Base-by-base conservation (phyloP, 2,888 invertebrate genomes). In the Synergus laeviventris region DNA sequence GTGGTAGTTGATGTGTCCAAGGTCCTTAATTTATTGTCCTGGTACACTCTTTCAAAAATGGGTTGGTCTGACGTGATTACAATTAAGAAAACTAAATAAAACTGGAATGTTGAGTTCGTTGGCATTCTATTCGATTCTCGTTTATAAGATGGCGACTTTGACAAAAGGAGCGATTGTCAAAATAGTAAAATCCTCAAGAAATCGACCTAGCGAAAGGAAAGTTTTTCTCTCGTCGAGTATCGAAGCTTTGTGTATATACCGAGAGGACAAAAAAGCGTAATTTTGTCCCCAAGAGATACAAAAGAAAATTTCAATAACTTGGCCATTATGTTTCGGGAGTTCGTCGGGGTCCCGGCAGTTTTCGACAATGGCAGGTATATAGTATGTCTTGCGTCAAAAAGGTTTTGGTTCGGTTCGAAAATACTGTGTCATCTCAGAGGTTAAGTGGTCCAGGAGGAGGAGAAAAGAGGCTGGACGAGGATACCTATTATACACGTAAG, bases 231-330 rank as follows among this genome's bases (percentile, higher is more conserved):
- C 70, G 45, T 70, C 49, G 70, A 49, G 31, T 70, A 70, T 70
- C 70, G 70, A 31, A 49, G 70, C 70, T 49, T 70, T 70, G 70
- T 70, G 31, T 70, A 70, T n/a, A 49, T 49, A 60, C 39, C n/a
- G 21, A 45, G 59, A 42, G 74, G 75, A 54, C 75, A 74, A 74
- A 81, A 74, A 81, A 77, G 79, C 76, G 76, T 81, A 82, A 83
- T 82, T 82, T 78, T 73, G 77, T 76, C 75, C 76, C 56, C 75
- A 66, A 78, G 76, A 79, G 81, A 80, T 78, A 84, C 84, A 78
- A 80, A 81, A 81, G 82, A 81, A 85, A 86, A 86, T 87, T 85
- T 85, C 85, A 86, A 86, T 88, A 88, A 88, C 83, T 87, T 86
- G 78, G 82, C 83, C 82, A 84, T 87, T 86, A 86, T 82, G 66